Evolutionary conservation across 2,888 invertebrate genomes (phyloP), one percentile per base, ranked within the genome.

Genomic region (Dasysyrphus tricinctus): DNA sequence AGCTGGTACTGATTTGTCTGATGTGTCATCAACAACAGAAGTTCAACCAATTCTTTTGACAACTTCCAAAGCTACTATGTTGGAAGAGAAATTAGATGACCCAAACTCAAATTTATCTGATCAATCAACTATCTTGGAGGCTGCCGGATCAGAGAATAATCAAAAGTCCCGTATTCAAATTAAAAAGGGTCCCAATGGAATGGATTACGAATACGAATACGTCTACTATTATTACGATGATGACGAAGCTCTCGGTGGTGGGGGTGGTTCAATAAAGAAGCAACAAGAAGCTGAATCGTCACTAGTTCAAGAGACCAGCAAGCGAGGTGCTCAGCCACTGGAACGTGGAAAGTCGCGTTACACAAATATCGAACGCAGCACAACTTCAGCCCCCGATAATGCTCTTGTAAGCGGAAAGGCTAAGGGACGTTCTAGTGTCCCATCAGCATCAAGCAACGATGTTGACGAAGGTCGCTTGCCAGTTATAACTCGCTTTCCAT

Each of bases 141-240:
- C 94, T 1, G 95, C 95, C 51, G 95, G 95, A 0, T 94, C 95
- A 19, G 96, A 96, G 90, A 95, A 95, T 89, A 95, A 94, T 88
- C 94, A 94, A 84, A 95, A 96, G 88, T 96, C 96, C 0, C 93
- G 96, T 82, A 96, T 96, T 89, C 95, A 97, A 93, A 95, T 97
- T 42, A 97, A 97, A 90, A 97, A 97, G 90, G 97, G 97, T 14
- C 97, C 97, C 1, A 97, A 97, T 90, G 97, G 97, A 2, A 96
- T 97, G 91, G 97, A 97, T 90, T 97, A 97, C 90, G 97, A 97
- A 91, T 97, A 97, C 90, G 97, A 97, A 91, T 97, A 97, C 90
- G 96, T 97, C 34, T 97, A 97, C 90, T 97, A 97, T 90, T 97
- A 97, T 90, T 97, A 97, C 89, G 97, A 97, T 88, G 97, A 96